phyloP scores from a whole-genome alignment of 2,113 vertebrate species.

The Cyanistes caeruleus region DNA sequence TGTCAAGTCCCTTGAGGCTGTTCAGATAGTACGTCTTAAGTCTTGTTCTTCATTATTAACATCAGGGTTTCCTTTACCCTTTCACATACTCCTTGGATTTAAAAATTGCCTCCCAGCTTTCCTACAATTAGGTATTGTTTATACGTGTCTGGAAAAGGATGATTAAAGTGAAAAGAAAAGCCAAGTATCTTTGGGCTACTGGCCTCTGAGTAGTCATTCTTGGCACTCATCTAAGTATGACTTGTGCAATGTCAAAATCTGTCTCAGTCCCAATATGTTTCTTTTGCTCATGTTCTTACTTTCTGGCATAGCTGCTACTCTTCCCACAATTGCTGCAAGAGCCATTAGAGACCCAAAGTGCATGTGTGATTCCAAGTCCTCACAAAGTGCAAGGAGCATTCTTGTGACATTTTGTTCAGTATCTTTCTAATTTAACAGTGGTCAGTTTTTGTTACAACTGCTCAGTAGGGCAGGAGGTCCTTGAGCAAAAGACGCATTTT shows the following conservation, averaged over 20 bases:
- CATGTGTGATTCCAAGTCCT: constrained; percentile 2
- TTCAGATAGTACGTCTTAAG: not conserved
- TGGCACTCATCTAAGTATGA: not conserved
- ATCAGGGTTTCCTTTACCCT: constrained; percentile 31
- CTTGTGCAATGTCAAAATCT: constrained; percentile 35
- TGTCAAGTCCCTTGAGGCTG: not conserved
- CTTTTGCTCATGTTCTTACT: not conserved
- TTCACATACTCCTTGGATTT: constrained; percentile 12
- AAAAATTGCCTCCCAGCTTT: constrained; percentile 6
- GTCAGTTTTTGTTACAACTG: not conserved
- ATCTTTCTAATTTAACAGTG: not conserved
- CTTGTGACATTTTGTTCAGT: constrained; percentile 1
- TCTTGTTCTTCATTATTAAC: not conserved
- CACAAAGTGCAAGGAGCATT: constrained; percentile 15
- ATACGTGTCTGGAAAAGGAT: not conserved
- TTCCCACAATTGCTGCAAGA: constrained; percentile 29
- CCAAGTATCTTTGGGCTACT: constrained; percentile 28
- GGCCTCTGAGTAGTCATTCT: not conserved
- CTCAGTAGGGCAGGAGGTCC: not conserved
- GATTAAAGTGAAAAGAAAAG: not conserved
- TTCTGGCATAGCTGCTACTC: not conserved
- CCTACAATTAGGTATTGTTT: constrained; percentile 31
- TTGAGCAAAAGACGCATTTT: not conserved
- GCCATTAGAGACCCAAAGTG: not conserved
- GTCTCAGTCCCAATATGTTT: not conserved